These are phyloP conservation scores for Coenonympha glycerion DNA, from an alignment of 2,888 invertebrate genomes.

Conservation along the genomic window DNA sequence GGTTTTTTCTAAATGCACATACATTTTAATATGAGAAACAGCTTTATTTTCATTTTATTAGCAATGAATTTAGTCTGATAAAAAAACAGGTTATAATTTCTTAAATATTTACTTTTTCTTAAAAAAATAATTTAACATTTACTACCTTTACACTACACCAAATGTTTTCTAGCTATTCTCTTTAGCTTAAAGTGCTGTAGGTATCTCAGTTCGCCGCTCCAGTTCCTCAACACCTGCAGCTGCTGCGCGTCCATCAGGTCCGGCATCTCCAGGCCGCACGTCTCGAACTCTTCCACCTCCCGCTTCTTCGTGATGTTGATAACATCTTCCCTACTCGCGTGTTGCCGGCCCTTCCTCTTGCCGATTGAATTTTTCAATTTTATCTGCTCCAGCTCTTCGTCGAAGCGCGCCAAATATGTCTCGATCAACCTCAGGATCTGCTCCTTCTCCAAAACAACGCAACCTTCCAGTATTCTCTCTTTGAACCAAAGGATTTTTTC, in stretches of 20 bases:
- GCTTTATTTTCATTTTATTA: neutral
- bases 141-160: conserved; percentile 15
- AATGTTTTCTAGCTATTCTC: conserved; percentile 69
- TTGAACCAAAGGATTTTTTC: conserved; percentile 89
- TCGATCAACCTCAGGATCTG: conserved; percentile 77
- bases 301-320: conserved; percentile 84
- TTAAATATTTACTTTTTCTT: neutral
- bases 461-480: conserved; percentile 77
- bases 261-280: conserved; percentile 87
- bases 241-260: conserved; percentile 79
- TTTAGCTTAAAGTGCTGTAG: conserved; percentile 80
- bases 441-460: conserved; percentile 74
- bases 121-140: neutral
- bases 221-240: conserved; percentile 75
- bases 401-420: conserved; percentile 76
- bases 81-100: neutral
- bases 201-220: conserved; percentile 81
- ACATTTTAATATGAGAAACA: no score
- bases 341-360: conserved; percentile 83
- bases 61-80: neutral
- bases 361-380: conserved; percentile 85
- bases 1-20: no score
- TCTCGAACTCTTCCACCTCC: conserved; percentile 83
- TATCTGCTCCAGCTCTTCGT: conserved; percentile 87
- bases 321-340: conserved; percentile 86